Percentiles rank a stretch among this genome's conserved stretches.
These are phyloP conservation scores for Heliconius nattereri DNA, from an alignment of 1,140 invertebrate species.

Conservation along the genomic window DNA sequence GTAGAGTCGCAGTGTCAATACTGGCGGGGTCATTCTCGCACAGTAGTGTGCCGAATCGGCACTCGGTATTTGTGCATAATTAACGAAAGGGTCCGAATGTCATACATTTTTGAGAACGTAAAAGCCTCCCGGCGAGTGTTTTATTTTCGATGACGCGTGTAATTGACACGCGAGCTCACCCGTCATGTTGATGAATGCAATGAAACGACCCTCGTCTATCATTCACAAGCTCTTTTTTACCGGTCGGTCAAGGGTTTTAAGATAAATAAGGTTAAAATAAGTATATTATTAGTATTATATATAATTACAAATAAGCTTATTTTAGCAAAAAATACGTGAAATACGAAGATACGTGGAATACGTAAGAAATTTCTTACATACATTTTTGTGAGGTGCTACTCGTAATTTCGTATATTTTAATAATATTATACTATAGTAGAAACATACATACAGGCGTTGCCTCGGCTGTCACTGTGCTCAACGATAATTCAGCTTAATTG, in stretches of 20 bases:
- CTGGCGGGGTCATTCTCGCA: background rate
- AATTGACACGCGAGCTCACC: constrained; percentile 17
- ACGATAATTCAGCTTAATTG: constrained; percentile 34
- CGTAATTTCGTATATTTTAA: no score
- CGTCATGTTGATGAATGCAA: background rate
- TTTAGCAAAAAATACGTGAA: no score
- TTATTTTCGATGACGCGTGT: constrained; percentile 22
- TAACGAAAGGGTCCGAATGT: constrained; percentile 7
- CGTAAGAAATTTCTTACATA: no score
- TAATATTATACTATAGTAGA: background rate
- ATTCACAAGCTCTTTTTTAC: background rate
- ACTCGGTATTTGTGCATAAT: background rate
- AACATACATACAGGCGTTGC: background rate
- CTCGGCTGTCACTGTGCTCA: background rate
- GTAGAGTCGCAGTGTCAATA: constrained; percentile 2
- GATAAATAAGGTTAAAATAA: background rate
- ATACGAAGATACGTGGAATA: no score
- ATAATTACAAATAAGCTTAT: no score
- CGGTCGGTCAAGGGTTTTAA: background rate
- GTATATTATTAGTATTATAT: background rate
- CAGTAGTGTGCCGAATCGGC: background rate
- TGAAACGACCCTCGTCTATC: background rate
- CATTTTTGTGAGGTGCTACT: no score
- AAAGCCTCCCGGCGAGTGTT: constrained; percentile 7
- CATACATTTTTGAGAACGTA: constrained; percentile 18